Conservation (phyloP, 2,113 vertebrate species). For the Aleadryas rufinucha region DNA sequence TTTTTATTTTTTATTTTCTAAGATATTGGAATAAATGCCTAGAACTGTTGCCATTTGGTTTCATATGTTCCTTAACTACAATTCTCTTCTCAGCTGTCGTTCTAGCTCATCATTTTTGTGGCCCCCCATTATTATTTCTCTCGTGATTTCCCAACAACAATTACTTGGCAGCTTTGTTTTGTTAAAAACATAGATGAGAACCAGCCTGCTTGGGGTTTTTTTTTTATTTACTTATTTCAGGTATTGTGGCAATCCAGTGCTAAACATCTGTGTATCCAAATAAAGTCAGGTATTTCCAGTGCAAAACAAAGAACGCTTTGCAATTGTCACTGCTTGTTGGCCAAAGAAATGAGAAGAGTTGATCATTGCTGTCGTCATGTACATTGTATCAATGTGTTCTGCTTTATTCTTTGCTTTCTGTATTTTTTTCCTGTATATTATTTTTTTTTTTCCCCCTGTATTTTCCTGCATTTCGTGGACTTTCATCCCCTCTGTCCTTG, state of each 20-base stretch:
- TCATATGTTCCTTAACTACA: slow-evolving; percentile 17
- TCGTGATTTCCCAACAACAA: background rate
- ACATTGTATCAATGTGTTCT: background rate
- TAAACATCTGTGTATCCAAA: background rate
- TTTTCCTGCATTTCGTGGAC: background rate
- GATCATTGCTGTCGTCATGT: background rate
- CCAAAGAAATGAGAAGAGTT: background rate
- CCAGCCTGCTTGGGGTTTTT: background rate
- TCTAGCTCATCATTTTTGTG: background rate
- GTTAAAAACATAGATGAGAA: background rate
- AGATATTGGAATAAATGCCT: slow-evolving; percentile 39
- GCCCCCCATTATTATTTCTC: background rate
- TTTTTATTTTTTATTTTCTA: slow-evolving; percentile 34
- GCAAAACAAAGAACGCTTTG: background rate
- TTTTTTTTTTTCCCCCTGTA: background rate
- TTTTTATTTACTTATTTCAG: background rate
- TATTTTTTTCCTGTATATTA: background rate
- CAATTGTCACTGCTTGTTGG: background rate
- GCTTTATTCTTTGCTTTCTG: background rate
- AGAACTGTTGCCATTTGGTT: background rate
- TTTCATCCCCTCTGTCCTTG: background rate
- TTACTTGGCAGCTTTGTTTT: slow-evolving; percentile 19
- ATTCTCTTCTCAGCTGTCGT: background rate
- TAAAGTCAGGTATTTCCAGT: background rate
- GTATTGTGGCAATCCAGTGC: background rate